Evolutionary conservation across 2,888 invertebrate genomes (phyloP), one percentile per base, ranked within the genome.

Genomic region (Smittia sp.): DNA sequence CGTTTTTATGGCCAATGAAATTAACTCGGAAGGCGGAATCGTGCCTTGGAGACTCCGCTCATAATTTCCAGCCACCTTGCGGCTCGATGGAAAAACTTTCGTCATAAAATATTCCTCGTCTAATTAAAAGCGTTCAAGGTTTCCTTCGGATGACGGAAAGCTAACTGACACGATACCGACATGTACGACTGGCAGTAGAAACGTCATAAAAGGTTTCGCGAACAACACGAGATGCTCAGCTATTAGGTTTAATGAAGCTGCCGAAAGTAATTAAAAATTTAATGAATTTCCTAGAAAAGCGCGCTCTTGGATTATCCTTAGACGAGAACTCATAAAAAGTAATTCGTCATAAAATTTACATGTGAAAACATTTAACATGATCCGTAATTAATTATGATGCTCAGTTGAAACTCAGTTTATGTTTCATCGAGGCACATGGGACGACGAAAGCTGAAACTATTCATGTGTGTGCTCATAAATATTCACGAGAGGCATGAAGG

Each of bases 221-320:
- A n/a, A 46, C 46, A 46, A 46, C 46, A 22, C 22, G 68, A 68
- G 46, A 68, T 68, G 68, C 41, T 41, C 24, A 15, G 20, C 25
- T 22, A 68, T 68, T 39, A 68, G 46, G 41, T 68, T 69, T 27
- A 69, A 69, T 69, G 27, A 52, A 69, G 32, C 69, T 69, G 32
- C 27, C 27, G 24, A 69, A 69, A 69, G 69, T 25, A 69, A 69
- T 69, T 69, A 69, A 69, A 69, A 69, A 27, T 69, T 69, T 69
- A 54, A 69, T 69, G 69, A 69, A 69, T 67, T 22, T 67, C 63
- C 11, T 6, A 2, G 15, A 11, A 46, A 46, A 46, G n/a, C 46
- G 15, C 46, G 11, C 46, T 46, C 20, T 58, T 20, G 9, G 11
- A 18, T 6, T 52, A 15, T 58, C 58, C 22, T 58, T 58, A 58